phyloP scores from a whole-genome alignment of 2,888 invertebrate genomes.

The Orthonychiurus folsomi region DNA sequence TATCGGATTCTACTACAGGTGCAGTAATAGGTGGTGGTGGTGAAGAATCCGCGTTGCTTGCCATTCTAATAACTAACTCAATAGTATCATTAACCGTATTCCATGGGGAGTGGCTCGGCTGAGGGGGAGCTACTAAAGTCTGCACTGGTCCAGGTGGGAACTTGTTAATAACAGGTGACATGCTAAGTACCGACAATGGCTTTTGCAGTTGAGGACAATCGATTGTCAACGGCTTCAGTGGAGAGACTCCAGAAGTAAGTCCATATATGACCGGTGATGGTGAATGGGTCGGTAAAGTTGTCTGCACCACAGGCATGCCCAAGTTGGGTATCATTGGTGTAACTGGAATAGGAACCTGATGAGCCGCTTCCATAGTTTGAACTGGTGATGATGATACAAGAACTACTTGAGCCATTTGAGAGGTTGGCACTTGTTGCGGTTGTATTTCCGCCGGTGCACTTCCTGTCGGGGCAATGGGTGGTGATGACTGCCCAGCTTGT shows the following conservation, averaged over 20 bases:
- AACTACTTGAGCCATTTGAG: background rate
- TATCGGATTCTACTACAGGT: background rate
- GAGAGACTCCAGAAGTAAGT: too few relatives aligned
- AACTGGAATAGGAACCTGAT: conserved; percentile 9
- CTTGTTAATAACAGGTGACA: background rate
- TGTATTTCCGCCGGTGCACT: conserved; percentile 10
- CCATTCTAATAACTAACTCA: background rate
- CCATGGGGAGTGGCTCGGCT: background rate
- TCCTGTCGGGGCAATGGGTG: conserved; percentile 13
- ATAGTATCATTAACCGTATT: background rate
- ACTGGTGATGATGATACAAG: too few relatives aligned
- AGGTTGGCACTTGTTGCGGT: background rate
- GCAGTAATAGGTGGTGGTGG: conserved; percentile 1
- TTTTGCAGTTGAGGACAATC: background rate
- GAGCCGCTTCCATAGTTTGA: background rate
- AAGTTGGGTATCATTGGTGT: background rate
- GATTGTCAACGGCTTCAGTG: background rate
- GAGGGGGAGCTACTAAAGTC: background rate
- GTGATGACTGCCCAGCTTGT: conserved; percentile 18
- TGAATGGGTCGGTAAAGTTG: background rate
- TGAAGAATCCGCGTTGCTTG: background rate
- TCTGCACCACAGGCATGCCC: background rate
- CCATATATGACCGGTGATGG: background rate
- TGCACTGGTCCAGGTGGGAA: background rate
- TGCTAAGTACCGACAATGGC: background rate